Evolutionary conservation across 2,113 vertebrate species (phyloP).

Genomic region (Rafetus swinhoei): DNA sequence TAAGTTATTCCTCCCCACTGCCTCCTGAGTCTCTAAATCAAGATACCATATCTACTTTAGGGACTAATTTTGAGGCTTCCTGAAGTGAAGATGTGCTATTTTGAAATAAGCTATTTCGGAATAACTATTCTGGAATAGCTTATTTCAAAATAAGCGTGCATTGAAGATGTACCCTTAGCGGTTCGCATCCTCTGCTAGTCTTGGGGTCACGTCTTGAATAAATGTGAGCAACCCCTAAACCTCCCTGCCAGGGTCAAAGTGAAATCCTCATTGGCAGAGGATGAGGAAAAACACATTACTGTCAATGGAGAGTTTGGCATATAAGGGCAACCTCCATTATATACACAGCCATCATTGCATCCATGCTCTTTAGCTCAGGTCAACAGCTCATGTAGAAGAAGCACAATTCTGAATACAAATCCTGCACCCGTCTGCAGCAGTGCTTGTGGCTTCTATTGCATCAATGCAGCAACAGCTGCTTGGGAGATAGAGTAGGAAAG

Average conservation of each 20-base stretch:
- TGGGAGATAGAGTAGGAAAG: background rate
- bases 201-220: background rate
- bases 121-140: no score
- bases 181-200: background rate
- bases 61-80: no score
- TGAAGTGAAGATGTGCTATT: no score
- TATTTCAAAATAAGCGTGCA: no score
- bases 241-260: background rate
- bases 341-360: background rate
- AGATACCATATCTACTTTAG: no score
- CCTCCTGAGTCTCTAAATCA: no score
- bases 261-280: background rate
- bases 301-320: background rate
- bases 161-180: no score
- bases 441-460: background rate
- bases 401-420: background rate
- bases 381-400: background rate
- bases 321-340: background rate
- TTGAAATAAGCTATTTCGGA: no score
- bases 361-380: background rate
- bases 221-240: background rate
- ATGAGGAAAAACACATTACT: background rate
- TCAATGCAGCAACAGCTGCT: background rate
- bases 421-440: background rate
- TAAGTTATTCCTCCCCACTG: no score